Percentiles rank a stretch among this genome's conserved stretches.
Evolutionary conservation across 1,140 invertebrate species (phyloP).

Genomic region (Saccostrea glomerata): DNA sequence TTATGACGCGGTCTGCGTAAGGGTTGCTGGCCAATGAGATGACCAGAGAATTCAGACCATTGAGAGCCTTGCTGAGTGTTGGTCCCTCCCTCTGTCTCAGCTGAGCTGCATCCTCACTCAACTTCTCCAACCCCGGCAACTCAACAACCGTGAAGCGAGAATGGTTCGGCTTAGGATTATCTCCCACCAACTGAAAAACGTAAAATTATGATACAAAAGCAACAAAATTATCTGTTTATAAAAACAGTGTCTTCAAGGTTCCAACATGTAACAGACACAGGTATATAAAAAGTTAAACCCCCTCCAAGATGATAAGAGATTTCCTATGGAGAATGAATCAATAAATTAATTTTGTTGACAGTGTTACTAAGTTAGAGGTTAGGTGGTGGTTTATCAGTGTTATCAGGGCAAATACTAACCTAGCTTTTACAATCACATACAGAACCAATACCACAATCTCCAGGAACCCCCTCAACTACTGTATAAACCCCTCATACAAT

Average conservation of each 20-base stretch:
- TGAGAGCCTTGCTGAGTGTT: constrained; percentile 67
- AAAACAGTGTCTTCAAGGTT: background rate
- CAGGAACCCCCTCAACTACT: background rate
- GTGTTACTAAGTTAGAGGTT: constrained; percentile 13
- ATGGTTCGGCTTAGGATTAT: constrained; percentile 69
- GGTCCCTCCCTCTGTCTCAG: constrained; percentile 68
- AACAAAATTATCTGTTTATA: background rate
- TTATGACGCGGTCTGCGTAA: constrained; percentile 73
- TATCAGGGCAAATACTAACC: constrained; percentile 20
- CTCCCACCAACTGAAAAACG: constrained; percentile 67
- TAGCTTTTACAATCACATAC: background rate
- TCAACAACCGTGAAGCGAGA: constrained; percentile 74
- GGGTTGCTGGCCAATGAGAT: constrained; percentile 68
- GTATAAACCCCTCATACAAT: background rate
- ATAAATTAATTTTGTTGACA: constrained; percentile 31
- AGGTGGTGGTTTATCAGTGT: constrained; percentile 6
- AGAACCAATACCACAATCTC: constrained; percentile 3
- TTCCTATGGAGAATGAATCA: background rate
- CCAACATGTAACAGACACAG: background rate
- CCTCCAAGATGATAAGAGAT: background rate
- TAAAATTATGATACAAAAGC: background rate
- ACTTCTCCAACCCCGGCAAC: constrained; percentile 74
- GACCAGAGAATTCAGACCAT: constrained; percentile 67
- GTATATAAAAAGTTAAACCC: constrained; percentile 1
- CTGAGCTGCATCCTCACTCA: constrained; percentile 62